Evolutionary conservation across 35 echinoderm and acorn worm species (phyloP).

Genomic region (Strongylocentrotus purpuratus): DNA sequence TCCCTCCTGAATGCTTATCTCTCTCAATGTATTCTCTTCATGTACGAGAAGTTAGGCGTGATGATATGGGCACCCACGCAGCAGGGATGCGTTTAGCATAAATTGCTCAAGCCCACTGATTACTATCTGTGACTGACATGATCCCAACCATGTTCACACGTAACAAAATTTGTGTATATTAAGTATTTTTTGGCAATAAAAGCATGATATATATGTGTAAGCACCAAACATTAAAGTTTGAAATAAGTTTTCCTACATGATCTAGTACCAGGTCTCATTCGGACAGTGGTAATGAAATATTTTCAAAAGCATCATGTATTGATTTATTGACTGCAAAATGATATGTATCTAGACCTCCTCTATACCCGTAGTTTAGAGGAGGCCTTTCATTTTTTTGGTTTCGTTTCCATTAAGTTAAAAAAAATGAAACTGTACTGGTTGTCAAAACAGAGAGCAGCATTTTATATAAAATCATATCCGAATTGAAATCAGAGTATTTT

Average conservation of each 20-base stretch:
- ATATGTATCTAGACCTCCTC: not conserved
- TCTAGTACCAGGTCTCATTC: not conserved
- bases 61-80: conserved; percentile 7
- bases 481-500: not conserved
- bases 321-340: not conserved
- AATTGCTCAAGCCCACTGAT: not conserved
- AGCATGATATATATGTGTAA: not conserved
- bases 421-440: not conserved
- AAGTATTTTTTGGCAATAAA: not conserved
- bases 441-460: not conserved
- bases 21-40: not conserved
- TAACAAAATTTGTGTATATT: not conserved
- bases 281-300: not conserved
- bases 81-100: conserved; percentile 1
- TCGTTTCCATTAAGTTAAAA: not conserved
- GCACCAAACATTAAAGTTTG: not conserved
- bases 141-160: not conserved
- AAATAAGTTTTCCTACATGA: not conserved
- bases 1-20: not conserved
- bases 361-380: not conserved
- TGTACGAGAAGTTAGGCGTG: not conserved
- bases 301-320: not conserved
- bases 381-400: not conserved
- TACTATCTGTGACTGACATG: conserved; percentile 9
- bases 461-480: not conserved